Evolutionary conservation across 1,140 invertebrate genomes (phyloP).

Genomic region (Trachelipus rathkii): DNA sequence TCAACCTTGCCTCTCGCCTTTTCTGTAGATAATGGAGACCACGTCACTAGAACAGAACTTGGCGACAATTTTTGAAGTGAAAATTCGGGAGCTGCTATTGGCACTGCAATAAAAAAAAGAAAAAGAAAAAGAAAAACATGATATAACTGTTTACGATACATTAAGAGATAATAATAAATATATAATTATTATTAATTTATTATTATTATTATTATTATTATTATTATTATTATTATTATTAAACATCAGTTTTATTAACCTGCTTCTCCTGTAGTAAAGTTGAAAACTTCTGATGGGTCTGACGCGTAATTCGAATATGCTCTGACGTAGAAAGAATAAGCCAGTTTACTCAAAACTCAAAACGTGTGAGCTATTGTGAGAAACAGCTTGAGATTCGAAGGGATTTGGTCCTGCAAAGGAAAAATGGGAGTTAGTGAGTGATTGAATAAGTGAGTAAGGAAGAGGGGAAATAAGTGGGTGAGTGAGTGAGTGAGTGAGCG

Average conservation of each 20-base stretch:
- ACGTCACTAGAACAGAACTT: conserved; percentile 58
- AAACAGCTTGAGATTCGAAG: conserved; percentile 58
- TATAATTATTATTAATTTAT: no score
- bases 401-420: conserved; percentile 47
- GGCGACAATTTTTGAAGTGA: conserved; percentile 54
- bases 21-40: conserved; percentile 57
- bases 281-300: conserved; percentile 59
- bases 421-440: no score
- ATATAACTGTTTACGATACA: no score
- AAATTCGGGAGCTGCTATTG: conserved; percentile 58
- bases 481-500: no score
- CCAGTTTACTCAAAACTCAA: conserved; percentile 60
- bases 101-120: conserved; percentile 52
- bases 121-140: no score
- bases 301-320: conserved; percentile 61
- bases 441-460: no score
- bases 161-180: no score
- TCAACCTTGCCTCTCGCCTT: conserved; percentile 59
- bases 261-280: conserved; percentile 59
- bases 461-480: no score
- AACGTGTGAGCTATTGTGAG: conserved; percentile 55
- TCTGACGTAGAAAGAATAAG: conserved; percentile 64
- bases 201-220: no score
- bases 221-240: no score
- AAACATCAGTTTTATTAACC: conserved; percentile 49